Evolutionary conservation across 2,888 invertebrate genomes (phyloP).

Genomic region (Eristalis pertinax): DNA sequence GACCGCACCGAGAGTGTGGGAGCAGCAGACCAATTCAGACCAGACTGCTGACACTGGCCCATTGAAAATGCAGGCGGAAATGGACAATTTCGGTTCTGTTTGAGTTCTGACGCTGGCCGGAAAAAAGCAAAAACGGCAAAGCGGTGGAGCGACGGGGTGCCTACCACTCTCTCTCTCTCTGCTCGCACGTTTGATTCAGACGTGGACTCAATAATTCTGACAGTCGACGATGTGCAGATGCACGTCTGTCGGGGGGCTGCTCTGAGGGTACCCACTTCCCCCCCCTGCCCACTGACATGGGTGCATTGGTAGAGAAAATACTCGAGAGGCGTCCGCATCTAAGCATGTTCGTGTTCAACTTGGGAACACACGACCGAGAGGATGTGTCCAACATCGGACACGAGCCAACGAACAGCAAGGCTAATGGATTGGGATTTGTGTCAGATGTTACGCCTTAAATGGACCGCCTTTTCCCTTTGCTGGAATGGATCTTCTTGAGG

Average conservation of each 20-base stretch:
- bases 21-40: background rate
- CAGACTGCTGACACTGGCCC: conserved; percentile 13
- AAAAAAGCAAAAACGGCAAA: conserved; percentile 4
- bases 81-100: conserved; percentile 25
- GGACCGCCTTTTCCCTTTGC: background rate
- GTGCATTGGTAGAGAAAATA: background rate
- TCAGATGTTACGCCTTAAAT: background rate
- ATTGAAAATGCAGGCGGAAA: conserved; percentile 34
- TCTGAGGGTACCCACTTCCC: too few species aligned
- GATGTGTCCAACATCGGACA: background rate
- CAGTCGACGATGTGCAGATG: background rate
- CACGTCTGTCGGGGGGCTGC: background rate
- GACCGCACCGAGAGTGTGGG: background rate
- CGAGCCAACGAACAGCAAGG: background rate
- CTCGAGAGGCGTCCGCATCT: background rate
- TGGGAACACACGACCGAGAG: background rate
- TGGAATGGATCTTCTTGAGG: too few species aligned
- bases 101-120: background rate
- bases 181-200: background rate
- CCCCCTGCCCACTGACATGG: background rate
- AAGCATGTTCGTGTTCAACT: background rate
- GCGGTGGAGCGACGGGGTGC: background rate
- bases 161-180: too few species aligned
- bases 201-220: background rate
- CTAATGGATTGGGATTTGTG: background rate